phyloP scores from a whole-genome alignment of 2,113 vertebrate genomes.

The Calypte anna region DNA sequence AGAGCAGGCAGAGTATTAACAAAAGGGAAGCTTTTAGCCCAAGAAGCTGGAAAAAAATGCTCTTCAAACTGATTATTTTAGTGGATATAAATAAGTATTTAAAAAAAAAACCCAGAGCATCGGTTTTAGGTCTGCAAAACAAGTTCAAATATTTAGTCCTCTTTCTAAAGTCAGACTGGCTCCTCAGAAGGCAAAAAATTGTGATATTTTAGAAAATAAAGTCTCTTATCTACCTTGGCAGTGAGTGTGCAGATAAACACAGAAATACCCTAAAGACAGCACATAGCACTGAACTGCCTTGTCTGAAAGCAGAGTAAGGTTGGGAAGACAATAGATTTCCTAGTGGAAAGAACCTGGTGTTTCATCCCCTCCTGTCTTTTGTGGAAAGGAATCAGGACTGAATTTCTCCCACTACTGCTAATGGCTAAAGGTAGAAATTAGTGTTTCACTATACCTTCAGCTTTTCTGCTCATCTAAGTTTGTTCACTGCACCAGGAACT shows the following conservation, averaged over 20 bases:
- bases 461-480: background rate
- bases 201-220: conserved; percentile 32
- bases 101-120: background rate
- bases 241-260: conserved; percentile 9
- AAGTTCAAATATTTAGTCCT: conserved; percentile 28
- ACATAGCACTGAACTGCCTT: background rate
- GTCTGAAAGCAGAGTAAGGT: background rate
- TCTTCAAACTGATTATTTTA: conserved; percentile 14
- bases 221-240: conserved; percentile 28
- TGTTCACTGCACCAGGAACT: background rate
- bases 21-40: background rate
- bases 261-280: background rate
- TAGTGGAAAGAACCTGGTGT: background rate
- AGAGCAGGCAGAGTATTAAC: background rate
- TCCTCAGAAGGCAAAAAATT: conserved; percentile 17
- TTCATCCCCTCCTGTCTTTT: background rate
- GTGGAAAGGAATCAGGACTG: background rate
- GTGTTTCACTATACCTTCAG: background rate
- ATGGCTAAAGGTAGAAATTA: background rate
- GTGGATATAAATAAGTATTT: background rate
- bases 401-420: background rate
- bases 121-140: background rate
- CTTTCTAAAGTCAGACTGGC: conserved; percentile 9
- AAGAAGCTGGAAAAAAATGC: conserved; percentile 4
- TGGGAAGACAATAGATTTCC: conserved; percentile 8